Evolutionary conservation across 2,113 vertebrate species (phyloP), one percentile per base, ranked within the genome.

Genomic region (Varanus salvator): DNA sequence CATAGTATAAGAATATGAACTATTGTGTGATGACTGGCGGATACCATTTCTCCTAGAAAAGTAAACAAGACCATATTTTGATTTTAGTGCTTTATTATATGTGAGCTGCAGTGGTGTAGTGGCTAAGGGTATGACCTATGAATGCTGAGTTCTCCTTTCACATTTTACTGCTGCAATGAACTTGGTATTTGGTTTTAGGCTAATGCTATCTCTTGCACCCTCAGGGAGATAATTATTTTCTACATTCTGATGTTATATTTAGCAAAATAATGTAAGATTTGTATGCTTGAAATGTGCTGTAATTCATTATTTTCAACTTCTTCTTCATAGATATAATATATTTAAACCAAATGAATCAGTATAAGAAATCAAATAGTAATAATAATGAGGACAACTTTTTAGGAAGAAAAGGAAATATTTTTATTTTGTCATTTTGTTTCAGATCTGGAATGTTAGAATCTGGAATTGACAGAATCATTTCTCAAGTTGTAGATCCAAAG

Each of bases 381-480:
- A 44, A 44, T 44, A 44, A 44, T 44, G 69, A 68, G 69, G 52
- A 44, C 11, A 85, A 72, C 76, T 69, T 87, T 15, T 86, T 74
- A 88, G 38, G 19, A 84, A 92, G 90, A 88, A 6, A 69, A 0
- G 0, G 76, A 44, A 89, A 78, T 44, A 44, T 25, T 4, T 94
- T 89, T 27, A 74, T 48, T 4, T 91, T 95, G 17, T 91, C 64
- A 93, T 80, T 91, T 17, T 92, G n/a, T 96, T 97, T 85, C 94
- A 99, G 99, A 94, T 99, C 99, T 85, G 99, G 99, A 93, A 99
- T 99, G 98, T 95, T 99, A 96, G 99, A 99, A 95, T 99, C 99
- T 93, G 99, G 99, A 84, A 99, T 99, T 90, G 99, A 99, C 96
- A 97, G 99, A 94, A 99, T 99, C 71, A 99, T 99, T 94, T 98